Percentiles rank a stretch among this genome's conserved stretches.
phyloP scores from a whole-genome alignment of 2,888 invertebrate genomes.

The Epistrophe eligans region DNA sequence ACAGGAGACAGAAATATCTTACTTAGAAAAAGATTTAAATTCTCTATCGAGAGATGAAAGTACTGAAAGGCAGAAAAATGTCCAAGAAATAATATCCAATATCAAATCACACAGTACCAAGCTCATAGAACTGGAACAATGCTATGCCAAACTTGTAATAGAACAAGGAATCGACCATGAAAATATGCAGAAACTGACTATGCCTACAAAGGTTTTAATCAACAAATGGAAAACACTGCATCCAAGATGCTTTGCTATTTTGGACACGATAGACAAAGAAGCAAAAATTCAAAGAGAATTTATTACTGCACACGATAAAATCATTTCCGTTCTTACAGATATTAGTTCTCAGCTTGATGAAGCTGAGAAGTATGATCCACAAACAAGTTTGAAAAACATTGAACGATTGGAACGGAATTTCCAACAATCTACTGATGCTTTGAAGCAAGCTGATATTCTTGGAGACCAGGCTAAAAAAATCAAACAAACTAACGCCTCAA shows the following conservation, averaged over 20 bases:
- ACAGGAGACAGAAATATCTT: constrained; percentile 87
- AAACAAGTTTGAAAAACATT: constrained; percentile 79
- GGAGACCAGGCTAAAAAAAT: constrained; percentile 87
- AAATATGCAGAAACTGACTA: constrained; percentile 87
- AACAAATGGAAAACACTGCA: constrained; percentile 88
- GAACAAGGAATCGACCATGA: constrained; percentile 89
- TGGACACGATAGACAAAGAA: constrained; percentile 86
- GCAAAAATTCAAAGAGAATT: constrained; percentile 88
- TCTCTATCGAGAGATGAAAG: constrained; percentile 86
- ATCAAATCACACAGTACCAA: constrained; percentile 86
- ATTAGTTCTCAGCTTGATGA: constrained; percentile 88
- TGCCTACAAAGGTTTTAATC: constrained; percentile 86
- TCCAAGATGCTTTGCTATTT: constrained; percentile 86
- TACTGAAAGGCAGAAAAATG: constrained; percentile 85
- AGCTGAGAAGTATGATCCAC: constrained; percentile 83
- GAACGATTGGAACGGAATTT: constrained; percentile 86
- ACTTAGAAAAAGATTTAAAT: constrained; percentile 86
- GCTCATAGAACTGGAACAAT: constrained; percentile 88
- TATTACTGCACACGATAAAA: constrained; percentile 88
- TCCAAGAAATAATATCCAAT: constrained; percentile 85
- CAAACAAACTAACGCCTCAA: constrained; percentile 85
- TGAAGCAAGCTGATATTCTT: constrained; percentile 86
- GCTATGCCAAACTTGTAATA: constrained; percentile 88
- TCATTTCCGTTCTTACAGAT: constrained; percentile 89
- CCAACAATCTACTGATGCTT: constrained; percentile 84